Evolutionary conservation across 2,888 invertebrate species (phyloP).

Genomic region (Lasioglossum lativentre): DNA sequence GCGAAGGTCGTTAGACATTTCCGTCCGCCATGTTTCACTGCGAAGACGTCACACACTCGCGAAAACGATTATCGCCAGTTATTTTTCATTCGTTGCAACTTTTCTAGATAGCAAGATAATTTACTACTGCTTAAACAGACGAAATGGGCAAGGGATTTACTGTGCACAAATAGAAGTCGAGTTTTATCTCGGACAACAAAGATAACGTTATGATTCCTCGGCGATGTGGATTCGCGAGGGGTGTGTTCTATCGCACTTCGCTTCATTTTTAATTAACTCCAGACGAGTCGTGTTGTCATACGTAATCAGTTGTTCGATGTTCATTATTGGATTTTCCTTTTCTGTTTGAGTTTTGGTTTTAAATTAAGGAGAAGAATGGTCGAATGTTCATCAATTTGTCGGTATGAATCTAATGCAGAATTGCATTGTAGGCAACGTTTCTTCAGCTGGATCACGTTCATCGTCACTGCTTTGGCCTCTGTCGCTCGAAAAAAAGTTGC

Average conservation of each 20-base stretch:
- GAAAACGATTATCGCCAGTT: background rate
- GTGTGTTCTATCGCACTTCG: background rate
- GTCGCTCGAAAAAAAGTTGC: slow-evolving; percentile 61
- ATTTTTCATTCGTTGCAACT: background rate
- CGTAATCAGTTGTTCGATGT: background rate
- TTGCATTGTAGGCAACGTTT: background rate
- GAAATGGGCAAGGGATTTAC: background rate
- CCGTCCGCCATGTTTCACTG: background rate
- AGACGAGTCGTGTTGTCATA: background rate
- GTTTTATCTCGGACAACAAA: background rate
- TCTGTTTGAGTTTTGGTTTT: background rate
- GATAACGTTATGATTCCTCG: background rate
- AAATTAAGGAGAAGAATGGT: background rate
- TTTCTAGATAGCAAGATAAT: background rate
- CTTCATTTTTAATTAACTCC: background rate
- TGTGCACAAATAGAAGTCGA: background rate
- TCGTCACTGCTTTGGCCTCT: slow-evolving; percentile 37
- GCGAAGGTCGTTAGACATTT: background rate
- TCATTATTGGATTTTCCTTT: background rate
- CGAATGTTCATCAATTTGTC: too few relatives aligned
- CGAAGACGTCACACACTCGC: background rate
- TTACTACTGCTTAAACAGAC: background rate
- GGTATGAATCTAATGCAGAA: background rate
- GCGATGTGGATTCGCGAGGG: background rate
- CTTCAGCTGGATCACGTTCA: background rate